These are phyloP conservation scores for Smutsia temminckii DNA, from an alignment of 2,797 vertebrate genomes.

Conservation along the genomic window DNA sequence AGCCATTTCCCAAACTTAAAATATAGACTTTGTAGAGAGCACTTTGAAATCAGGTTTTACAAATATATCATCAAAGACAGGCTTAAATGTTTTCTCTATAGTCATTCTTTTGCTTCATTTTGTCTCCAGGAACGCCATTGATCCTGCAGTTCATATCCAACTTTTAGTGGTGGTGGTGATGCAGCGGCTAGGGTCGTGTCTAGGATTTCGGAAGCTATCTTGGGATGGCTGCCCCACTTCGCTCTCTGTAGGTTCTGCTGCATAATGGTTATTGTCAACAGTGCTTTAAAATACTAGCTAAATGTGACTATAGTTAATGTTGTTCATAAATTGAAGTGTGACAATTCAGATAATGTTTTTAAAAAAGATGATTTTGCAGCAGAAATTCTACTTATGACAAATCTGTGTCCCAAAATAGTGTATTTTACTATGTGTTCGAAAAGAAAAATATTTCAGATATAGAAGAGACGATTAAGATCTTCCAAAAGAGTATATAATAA, in stretches of 20 bases:
- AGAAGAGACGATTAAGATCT: neutral
- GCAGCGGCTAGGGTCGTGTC: neutral
- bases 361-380: conserved; percentile 2
- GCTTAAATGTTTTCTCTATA: neutral
- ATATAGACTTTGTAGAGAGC: neutral
- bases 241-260: neutral
- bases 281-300: neutral
- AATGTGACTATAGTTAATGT: neutral
- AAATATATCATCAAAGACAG: neutral
- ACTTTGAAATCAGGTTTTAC: conserved; percentile 16
- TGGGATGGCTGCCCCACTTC: neutral
- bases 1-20: neutral
- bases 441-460: neutral
- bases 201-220: neutral
- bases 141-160: neutral
- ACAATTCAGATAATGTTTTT: neutral
- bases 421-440: neutral
- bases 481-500: conserved; percentile 10
- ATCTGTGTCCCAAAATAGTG: neutral
- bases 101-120: neutral
- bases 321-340: neutral
- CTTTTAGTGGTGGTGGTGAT: neutral
- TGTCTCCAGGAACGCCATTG: neutral
- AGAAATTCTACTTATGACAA: neutral
- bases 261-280: neutral